phyloP scores from a whole-genome alignment of 2,888 invertebrate species.

The Pyrrhia umbra region DNA sequence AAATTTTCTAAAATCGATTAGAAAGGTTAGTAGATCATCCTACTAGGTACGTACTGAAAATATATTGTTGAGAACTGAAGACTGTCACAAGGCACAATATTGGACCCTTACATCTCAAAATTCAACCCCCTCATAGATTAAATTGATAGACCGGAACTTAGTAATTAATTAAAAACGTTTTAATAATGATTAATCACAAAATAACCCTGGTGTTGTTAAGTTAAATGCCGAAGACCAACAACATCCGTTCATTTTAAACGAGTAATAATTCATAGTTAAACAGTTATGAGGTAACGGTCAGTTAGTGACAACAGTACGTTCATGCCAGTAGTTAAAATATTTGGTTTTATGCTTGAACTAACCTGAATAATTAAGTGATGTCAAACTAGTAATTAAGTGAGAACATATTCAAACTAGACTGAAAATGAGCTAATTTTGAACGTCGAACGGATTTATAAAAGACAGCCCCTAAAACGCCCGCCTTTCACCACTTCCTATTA shows the following conservation, averaged over 20 bases:
- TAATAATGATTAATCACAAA: conserved; percentile 72
- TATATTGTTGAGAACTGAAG: neutral
- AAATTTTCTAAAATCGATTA: too few species aligned
- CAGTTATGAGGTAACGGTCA: conserved; percentile 35
- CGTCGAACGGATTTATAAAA: too few species aligned
- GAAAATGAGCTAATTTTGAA: too few species aligned
- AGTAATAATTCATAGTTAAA: conserved; percentile 63
- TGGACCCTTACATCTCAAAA: neutral
- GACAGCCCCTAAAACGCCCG: too few species aligned
- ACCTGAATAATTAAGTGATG: too few species aligned
- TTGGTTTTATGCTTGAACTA: neutral
- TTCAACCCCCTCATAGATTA: neutral
- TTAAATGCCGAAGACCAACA: conserved; percentile 75
- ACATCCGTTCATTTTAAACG: conserved; percentile 73
- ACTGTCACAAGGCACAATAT: conserved; percentile 4
- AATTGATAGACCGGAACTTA: conserved; percentile 69
- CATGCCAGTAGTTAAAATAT: conserved; percentile 14
- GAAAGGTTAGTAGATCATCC: too few species aligned
- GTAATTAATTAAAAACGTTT: conserved; percentile 72
- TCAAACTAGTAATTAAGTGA: too few species aligned
- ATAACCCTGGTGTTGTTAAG: conserved; percentile 68
- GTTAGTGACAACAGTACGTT: conserved; percentile 27
- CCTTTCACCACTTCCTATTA: too few species aligned
- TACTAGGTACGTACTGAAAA: too few species aligned
- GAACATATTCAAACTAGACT: too few species aligned